Evolutionary conservation across 1,140 invertebrate species (phyloP).

Genomic region (Drosophila sp.): DNA sequence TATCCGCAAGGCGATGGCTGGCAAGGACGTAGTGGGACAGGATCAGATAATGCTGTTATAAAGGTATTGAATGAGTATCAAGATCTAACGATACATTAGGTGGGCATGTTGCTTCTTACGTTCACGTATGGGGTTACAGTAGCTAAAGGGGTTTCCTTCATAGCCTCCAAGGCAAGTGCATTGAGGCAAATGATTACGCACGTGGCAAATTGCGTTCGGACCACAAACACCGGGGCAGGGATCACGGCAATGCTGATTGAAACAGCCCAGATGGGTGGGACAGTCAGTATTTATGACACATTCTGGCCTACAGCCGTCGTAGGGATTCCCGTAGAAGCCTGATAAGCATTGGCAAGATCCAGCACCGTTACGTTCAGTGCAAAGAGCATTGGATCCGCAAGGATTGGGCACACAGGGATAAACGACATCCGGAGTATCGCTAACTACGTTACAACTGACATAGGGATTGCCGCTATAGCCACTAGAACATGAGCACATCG

Average conservation of each 20-base stretch:
- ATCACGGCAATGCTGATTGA: constrained; percentile 89
- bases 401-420: constrained; percentile 85
- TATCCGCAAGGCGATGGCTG: constrained; percentile 90
- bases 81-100: neutral
- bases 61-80: constrained; percentile 12
- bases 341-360: constrained; percentile 89
- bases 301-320: constrained; percentile 89
- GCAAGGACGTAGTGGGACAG: constrained; percentile 85
- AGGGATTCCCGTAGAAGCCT: constrained; percentile 89
- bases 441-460: constrained; percentile 84
- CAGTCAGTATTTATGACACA: constrained; percentile 90
- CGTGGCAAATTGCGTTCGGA: constrained; percentile 88
- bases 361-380: constrained; percentile 86
- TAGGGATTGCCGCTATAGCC: constrained; percentile 89
- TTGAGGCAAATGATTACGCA: constrained; percentile 89
- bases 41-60: constrained; percentile 47
- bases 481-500: constrained; percentile 87
- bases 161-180: constrained; percentile 88
- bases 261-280: constrained; percentile 87
- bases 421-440: constrained; percentile 75
- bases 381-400: constrained; percentile 86
- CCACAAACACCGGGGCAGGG: constrained; percentile 91
- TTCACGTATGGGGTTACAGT: constrained; percentile 85
- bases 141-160: constrained; percentile 88
- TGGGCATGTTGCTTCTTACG: constrained; percentile 84